A percentile compares a stretch with the other conserved stretches of the same genome.
Evolutionary conservation across 2,113 vertebrate genomes (phyloP).

Genomic region (Casuarius casuarius): DNA sequence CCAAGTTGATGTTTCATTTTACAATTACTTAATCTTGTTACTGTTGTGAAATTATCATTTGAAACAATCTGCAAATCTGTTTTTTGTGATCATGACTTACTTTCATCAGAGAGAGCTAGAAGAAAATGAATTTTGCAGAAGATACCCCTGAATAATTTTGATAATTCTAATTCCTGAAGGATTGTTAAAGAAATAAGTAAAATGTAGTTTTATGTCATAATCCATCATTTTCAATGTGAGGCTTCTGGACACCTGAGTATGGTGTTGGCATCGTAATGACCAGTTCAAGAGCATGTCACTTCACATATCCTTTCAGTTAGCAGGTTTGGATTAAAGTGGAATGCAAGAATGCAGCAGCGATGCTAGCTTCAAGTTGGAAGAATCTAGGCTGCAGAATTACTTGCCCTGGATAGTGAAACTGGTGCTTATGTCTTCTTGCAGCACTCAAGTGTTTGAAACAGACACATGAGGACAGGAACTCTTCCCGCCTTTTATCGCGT

Average conservation of each 20-base stretch:
- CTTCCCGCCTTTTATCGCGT: background rate
- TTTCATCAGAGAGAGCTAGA: background rate
- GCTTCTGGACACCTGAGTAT: background rate
- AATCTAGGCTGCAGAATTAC: background rate
- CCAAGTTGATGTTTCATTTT: background rate
- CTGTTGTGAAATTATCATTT: background rate
- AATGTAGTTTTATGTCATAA: background rate
- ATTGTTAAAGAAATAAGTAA: background rate
- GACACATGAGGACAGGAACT: background rate
- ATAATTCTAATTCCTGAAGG: background rate
- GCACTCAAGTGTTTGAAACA: background rate
- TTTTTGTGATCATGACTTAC: background rate
- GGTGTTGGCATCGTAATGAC: background rate
- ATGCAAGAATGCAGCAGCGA: background rate
- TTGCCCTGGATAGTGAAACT: background rate
- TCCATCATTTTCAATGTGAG: background rate
- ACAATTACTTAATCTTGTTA: background rate
- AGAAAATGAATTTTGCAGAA: background rate
- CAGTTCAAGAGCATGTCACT: background rate
- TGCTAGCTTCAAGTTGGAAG: background rate
- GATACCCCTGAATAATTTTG: background rate
- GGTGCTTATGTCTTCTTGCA: background rate
- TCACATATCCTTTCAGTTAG: background rate
- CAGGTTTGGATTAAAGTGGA: background rate
- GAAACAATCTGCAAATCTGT: background rate